Evolutionary conservation across 2,888 invertebrate genomes (phyloP).

Genomic region (Chironomus riparius): DNA sequence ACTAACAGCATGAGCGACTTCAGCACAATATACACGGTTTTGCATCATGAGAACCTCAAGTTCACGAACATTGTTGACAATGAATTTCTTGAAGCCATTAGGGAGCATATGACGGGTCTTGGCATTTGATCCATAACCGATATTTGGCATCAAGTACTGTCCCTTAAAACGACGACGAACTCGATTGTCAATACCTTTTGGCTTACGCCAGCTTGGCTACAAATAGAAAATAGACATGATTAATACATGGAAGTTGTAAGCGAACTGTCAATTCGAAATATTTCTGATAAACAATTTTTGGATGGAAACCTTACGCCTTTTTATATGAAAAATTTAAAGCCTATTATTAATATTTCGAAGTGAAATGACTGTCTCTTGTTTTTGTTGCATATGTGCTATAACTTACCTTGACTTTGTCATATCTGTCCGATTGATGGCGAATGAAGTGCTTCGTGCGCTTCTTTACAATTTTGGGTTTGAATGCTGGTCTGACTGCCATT

Average conservation of each 20-base stretch:
- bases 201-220: constrained; percentile 97
- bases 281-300: too few species aligned
- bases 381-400: neutral
- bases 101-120: constrained; percentile 95
- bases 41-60: constrained; percentile 98
- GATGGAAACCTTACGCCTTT: too few species aligned
- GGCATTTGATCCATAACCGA: constrained; percentile 95
- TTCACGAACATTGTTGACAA: constrained; percentile 85
- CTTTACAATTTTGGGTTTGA: constrained; percentile 85
- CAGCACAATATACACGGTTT: constrained; percentile 93
- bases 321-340: too few species aligned
- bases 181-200: constrained; percentile 99
- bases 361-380: too few species aligned
- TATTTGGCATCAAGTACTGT: constrained; percentile 96
- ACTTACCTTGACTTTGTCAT: constrained; percentile 82
- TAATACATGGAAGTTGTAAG: neutral
- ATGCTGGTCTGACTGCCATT: constrained; percentile 85
- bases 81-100: constrained; percentile 94
- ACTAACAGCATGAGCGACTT: constrained; percentile 95
- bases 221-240: constrained; percentile 30
- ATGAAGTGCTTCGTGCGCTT: constrained; percentile 98
- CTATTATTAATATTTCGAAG: too few species aligned
- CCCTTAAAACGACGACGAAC: constrained; percentile 99
- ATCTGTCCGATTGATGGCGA: constrained; percentile 97
- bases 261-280: too few species aligned